Percentiles rank a stretch among this genome's conserved stretches.
Conservation (phyloP, 1,140 invertebrate genomes). For the Tetramorium parvispinum region DNA sequence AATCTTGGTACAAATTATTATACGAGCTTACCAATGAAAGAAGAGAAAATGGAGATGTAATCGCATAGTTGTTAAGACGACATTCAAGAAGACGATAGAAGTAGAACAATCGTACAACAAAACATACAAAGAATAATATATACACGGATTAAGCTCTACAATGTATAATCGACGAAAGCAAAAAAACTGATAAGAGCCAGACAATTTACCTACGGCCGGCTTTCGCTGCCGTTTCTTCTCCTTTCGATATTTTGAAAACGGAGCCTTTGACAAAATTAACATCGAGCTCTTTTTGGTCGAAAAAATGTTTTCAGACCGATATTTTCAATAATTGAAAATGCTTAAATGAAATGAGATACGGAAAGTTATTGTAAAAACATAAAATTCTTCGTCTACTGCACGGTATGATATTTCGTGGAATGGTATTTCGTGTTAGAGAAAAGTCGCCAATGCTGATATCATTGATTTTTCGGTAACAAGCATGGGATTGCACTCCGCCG, state of each 20-base stretch:
- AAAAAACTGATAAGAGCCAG: background rate
- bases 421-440: constrained; percentile 25
- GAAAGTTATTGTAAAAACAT: background rate
- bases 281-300: background rate
- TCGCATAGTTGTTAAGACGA: background rate
- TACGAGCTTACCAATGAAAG: background rate
- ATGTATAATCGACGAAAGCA: background rate
- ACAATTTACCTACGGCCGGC: background rate
- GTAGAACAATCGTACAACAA: background rate
- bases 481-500: constrained; percentile 62
- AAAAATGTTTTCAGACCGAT: background rate
- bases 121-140: background rate
- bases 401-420: background rate
- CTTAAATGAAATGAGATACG: background rate
- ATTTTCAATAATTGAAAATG: background rate
- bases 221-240: background rate
- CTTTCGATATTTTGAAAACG: background rate
- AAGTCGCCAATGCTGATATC: constrained; percentile 31
- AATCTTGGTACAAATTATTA: constrained; percentile 47
- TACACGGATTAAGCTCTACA: background rate
- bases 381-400: background rate
- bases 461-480: constrained; percentile 72
- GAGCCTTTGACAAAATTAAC: background rate
- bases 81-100: background rate
- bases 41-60: background rate